Evolutionary conservation across 2,888 invertebrate genomes (phyloP).

Genomic region (Coleophora flavipennella): DNA sequence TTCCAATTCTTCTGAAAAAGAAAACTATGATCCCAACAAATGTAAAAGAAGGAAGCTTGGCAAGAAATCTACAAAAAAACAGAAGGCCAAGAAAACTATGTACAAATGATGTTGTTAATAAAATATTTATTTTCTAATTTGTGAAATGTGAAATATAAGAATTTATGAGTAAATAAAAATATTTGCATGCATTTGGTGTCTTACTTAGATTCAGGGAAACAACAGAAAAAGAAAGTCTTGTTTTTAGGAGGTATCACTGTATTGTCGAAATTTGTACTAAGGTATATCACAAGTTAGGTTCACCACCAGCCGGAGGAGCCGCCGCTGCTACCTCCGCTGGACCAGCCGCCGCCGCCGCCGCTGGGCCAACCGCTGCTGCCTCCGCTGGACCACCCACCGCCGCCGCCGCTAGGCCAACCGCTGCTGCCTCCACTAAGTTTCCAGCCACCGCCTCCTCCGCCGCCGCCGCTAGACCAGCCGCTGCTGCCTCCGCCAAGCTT

Average conservation of each 20-base stretch:
- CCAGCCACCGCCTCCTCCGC: constrained; percentile 4
- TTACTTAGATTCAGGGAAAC: constrained; percentile 13
- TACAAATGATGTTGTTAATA: too few relatives aligned
- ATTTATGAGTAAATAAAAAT: background rate
- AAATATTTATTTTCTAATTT: too few relatives aligned
- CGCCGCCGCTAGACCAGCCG: constrained; percentile 20
- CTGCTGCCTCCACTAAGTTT: constrained; percentile 9
- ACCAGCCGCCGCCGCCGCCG: constrained; percentile 8
- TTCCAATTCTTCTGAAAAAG: constrained; percentile 60
- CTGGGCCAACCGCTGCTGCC: constrained; percentile 13
- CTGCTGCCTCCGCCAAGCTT: constrained; percentile 19
- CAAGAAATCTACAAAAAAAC: constrained; percentile 19
- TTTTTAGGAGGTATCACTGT: constrained; percentile 39
- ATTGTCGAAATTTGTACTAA: constrained; percentile 39
- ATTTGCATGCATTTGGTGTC: background rate
- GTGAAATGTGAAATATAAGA: too few relatives aligned
- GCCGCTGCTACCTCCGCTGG: constrained; percentile 10
- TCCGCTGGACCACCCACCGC: constrained; percentile 5
- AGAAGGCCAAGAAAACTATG: background rate
- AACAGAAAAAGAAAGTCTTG: constrained; percentile 5
- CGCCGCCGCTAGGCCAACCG: constrained; percentile 14
- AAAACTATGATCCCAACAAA: constrained; percentile 56
- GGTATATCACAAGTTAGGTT: constrained; percentile 19
- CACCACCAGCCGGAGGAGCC: constrained; percentile 52
- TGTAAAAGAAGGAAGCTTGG: constrained; percentile 22